Conservation (phyloP, 2,888 invertebrate genomes). For the Platycheirus rosarum region DNA sequence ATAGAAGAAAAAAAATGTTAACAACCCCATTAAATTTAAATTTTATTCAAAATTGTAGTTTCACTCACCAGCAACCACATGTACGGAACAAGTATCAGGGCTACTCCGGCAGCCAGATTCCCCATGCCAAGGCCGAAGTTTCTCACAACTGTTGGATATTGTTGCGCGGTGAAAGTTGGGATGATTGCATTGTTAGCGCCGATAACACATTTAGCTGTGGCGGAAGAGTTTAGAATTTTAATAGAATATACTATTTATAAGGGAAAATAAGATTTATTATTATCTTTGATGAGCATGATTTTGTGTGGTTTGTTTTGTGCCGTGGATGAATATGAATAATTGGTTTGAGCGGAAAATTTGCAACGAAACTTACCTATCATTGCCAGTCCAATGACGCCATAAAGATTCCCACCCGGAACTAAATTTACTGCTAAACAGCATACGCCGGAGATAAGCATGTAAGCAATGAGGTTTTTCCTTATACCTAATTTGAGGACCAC, state of each 20-base stretch:
- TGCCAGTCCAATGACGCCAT: constrained; percentile 87
- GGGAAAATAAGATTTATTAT: constrained; percentile 13
- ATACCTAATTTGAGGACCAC: constrained; percentile 88
- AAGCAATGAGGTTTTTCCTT: constrained; percentile 87
- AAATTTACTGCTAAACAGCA: constrained; percentile 86
- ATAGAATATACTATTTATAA: constrained; percentile 22
- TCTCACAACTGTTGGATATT: constrained; percentile 88
- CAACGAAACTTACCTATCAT: constrained; percentile 85
- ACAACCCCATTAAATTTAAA: constrained; percentile 25
- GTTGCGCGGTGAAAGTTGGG: constrained; percentile 88
- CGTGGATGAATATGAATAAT: background rate
- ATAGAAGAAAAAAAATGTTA: constrained; percentile 52
- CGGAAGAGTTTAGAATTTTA: constrained; percentile 17
- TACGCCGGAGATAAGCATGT: constrained; percentile 87
- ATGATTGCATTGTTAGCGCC: constrained; percentile 90
- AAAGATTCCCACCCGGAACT: constrained; percentile 84
- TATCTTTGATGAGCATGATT: constrained; percentile 12
- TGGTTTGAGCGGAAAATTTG: background rate
- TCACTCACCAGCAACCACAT: constrained; percentile 89
- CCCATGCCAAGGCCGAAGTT: constrained; percentile 89
- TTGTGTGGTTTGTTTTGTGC: constrained; percentile 11
- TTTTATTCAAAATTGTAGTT: constrained; percentile 1
- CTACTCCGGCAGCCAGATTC: constrained; percentile 90
- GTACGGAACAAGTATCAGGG: constrained; percentile 90
- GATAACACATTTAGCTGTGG: constrained; percentile 87